Evolutionary conservation across 2,888 invertebrate genomes (phyloP), one percentile per base, ranked within the genome.

Genomic region (Germaria angustata): DNA sequence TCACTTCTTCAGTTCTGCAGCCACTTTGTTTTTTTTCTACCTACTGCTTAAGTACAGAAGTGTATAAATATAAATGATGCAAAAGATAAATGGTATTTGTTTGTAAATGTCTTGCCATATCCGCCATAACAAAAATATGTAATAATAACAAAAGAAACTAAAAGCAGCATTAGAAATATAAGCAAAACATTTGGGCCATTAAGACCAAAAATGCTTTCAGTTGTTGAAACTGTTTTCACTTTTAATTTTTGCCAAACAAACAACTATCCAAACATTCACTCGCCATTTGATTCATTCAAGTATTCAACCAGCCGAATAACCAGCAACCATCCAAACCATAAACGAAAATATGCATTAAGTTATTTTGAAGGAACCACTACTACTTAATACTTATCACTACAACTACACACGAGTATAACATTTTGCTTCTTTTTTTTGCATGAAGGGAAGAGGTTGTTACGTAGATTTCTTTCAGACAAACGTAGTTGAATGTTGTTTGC

Each of bases 31-130:
- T 9, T 39, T 9, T 3, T 63, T 28, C 17, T 36, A 13, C 0
- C 1, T 46, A 17, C 15, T 28, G 11, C 32, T 36, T 59, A 55
- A 20, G 36, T 34, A 28, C 6, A 34, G 34, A 41, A 15, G 13
- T 51, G 39, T 63, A 53, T 13, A 28, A 46, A 11, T 13, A 34
- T 17, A 63, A 68, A 73, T 68, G 55, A 68, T 68, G 73, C 51
- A 55, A 65, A 63, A 78, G 78, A 81, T 78, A 78, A 69, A 78
- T 81, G 57, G 44, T 75, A 44, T 78, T 78, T 69, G 55, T 75
- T 69, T 59, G 57, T 24, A 65, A 41, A 51, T 55, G 41, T 75
- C 51, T 57, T 75, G 20, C 20, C 24, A 32, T 57, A 65, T 82
- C 69, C 65, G 44, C 2, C 6, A n/a, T 55, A 53, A 34, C 17